Conservation (phyloP, 2,113 vertebrate genomes). For the Bubalus kerabau region DNA sequence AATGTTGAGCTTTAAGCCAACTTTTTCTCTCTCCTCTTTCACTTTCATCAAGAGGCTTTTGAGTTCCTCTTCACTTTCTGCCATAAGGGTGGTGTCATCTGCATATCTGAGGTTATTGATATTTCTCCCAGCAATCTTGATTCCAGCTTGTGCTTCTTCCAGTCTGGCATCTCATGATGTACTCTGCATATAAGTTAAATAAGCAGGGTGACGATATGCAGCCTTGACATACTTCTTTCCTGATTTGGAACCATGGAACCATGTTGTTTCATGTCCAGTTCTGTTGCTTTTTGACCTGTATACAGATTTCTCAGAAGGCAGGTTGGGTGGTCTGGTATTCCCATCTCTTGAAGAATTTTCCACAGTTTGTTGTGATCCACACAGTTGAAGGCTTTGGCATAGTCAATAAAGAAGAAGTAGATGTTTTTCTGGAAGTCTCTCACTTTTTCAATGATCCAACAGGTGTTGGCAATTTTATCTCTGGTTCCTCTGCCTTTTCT, state of each 20-base stretch:
- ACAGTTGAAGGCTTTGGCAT: background rate
- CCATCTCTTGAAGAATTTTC: background rate
- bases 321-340: background rate
- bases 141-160: background rate
- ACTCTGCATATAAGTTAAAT: background rate
- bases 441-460: rapidly evolving
- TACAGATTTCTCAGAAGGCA: background rate
- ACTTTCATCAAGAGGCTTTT: background rate
- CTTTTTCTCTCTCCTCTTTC: background rate
- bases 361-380: background rate
- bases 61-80: background rate
- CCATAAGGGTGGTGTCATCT: background rate
- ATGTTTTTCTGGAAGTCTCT: background rate
- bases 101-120: background rate
- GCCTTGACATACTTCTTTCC: background rate
- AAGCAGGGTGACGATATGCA: background rate
- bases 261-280: background rate
- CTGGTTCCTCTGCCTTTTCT: background rate
- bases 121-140: background rate
- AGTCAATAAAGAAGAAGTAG: background rate
- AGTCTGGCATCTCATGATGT: background rate
- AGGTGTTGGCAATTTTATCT: background rate
- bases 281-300: background rate
- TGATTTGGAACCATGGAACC: background rate
- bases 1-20: background rate